Conservation (phyloP, 2,888 invertebrate species). For the Gymnocheta viridis region DNA sequence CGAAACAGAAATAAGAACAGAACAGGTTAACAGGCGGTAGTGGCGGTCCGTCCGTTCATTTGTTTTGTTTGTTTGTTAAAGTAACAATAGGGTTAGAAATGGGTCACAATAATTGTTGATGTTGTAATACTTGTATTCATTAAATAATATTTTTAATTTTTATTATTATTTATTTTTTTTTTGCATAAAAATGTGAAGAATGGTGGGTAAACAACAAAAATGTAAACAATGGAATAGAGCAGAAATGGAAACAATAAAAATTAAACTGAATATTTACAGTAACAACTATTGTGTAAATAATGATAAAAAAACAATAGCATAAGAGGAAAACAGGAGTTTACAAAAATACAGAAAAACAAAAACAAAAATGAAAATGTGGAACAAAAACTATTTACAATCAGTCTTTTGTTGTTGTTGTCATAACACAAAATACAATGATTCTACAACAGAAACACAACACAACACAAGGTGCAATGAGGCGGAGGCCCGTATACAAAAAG, state of each 20-base stretch:
- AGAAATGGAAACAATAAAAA: constrained; percentile 56
- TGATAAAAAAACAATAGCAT: constrained; percentile 48
- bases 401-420: neutral
- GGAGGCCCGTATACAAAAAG: neutral
- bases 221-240: constrained; percentile 40
- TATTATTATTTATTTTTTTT: neutral
- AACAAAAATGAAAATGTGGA: constrained; percentile 2
- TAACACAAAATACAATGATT: constrained; percentile 8
- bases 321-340: constrained; percentile 10
- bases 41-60: constrained; percentile 8
- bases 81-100: constrained; percentile 54
- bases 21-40: neutral
- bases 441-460: constrained; percentile 13
- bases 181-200: constrained; percentile 23
- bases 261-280: constrained; percentile 49
- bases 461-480: constrained; percentile 19
- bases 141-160: constrained; percentile 28
- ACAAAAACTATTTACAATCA: constrained; percentile 27
- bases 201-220: constrained; percentile 43
- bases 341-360: neutral
- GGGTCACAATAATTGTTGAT: constrained; percentile 63
- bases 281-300: constrained; percentile 61
- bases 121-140: constrained; percentile 54
- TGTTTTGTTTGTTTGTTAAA: constrained; percentile 29
- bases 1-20: neutral